Conservation (phyloP, 2,888 invertebrate genomes). For the Drosophila pseudotakahashii region DNA sequence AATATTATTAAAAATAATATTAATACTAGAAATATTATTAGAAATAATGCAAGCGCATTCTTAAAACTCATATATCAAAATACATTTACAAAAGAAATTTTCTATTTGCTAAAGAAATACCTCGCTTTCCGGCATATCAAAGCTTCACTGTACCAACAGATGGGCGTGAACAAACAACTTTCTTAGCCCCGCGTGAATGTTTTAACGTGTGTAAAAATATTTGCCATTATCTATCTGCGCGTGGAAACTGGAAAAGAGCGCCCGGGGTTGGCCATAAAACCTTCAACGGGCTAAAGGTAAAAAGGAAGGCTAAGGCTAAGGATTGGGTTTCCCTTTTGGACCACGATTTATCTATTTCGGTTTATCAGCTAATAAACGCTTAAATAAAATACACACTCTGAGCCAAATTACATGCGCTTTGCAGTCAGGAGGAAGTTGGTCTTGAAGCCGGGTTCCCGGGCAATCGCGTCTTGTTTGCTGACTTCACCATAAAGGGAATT, state of each 20-base stretch:
- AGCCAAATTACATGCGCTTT: constrained; percentile 73
- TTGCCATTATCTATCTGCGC: constrained; percentile 63
- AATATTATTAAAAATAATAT: no score
- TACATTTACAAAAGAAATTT: no score
- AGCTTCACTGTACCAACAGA: constrained; percentile 18
- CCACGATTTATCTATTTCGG: constrained; percentile 73
- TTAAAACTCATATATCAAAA: no score
- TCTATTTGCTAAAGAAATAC: neutral
- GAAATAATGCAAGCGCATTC: no score
- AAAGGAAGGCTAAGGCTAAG: constrained; percentile 7
- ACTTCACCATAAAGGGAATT: constrained; percentile 35
- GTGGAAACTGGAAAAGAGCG: constrained; percentile 52
- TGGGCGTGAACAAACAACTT: constrained; percentile 71
- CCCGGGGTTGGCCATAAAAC: constrained; percentile 68
- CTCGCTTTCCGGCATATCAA: neutral
- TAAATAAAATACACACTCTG: constrained; percentile 78
- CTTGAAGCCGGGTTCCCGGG: neutral
- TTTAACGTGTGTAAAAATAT: constrained; percentile 58
- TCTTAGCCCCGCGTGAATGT: constrained; percentile 59
- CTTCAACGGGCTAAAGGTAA: constrained; percentile 55
- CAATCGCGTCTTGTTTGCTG: constrained; percentile 28
- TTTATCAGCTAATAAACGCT: constrained; percentile 80
- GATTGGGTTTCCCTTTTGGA: constrained; percentile 31
- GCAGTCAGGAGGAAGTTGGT: constrained; percentile 13
- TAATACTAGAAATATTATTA: no score